phyloP scores from a whole-genome alignment of 2,797 vertebrate species.

The Taenioides sp. region DNA sequence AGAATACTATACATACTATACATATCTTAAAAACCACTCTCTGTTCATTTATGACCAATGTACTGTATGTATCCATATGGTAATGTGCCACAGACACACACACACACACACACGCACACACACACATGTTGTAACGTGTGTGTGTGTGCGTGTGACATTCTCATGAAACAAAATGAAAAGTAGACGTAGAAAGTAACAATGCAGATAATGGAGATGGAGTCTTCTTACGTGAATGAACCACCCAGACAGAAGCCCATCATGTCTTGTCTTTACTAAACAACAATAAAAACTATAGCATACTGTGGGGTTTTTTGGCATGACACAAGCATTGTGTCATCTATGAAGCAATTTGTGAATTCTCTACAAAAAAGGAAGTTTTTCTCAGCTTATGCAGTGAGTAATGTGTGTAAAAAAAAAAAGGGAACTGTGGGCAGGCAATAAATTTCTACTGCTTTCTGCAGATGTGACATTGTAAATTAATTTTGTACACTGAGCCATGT shows the following conservation, averaged over 20 bases:
- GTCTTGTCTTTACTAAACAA: too few species aligned
- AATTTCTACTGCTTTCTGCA: too few species aligned
- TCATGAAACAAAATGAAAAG: background rate
- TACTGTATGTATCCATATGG: too few species aligned
- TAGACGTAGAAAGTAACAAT: background rate
- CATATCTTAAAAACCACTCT: too few species aligned
- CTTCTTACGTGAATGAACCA: slow-evolving; percentile 19
- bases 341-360: slow-evolving; percentile 6
- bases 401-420: background rate
- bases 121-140: background rate
- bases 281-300: too few species aligned
- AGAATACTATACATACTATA: too few species aligned
- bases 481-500: background rate
- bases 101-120: too few species aligned
- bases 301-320: background rate
- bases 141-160: background rate
- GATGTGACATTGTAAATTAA: background rate
- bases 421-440: background rate
- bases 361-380: background rate
- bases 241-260: background rate
- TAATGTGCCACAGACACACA: too few species aligned
- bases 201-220: background rate
- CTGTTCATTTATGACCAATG: too few species aligned
- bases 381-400: too few species aligned
- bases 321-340: background rate